Evolutionary conservation across 2,888 invertebrate genomes (phyloP).

Genomic region (Gryllus longicercus): DNA sequence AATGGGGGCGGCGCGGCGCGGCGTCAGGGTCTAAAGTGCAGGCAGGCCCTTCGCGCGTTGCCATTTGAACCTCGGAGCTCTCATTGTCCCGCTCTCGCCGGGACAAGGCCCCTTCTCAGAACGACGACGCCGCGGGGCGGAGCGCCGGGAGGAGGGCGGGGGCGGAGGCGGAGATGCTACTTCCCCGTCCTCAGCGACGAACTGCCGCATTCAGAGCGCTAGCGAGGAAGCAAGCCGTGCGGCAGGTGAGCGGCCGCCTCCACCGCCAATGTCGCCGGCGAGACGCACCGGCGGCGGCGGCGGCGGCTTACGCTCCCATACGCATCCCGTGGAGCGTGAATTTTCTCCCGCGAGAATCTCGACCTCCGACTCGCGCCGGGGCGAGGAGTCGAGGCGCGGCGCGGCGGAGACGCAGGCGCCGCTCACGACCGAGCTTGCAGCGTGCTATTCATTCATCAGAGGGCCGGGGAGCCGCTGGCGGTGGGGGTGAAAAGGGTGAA

Average conservation of each 20-base stretch:
- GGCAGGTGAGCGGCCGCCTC: not conserved
- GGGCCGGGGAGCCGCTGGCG: not conserved
- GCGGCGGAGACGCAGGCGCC: not conserved
- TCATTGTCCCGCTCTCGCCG: too few relatives aligned
- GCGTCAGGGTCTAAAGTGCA: too few relatives aligned
- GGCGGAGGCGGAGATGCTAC: too few relatives aligned
- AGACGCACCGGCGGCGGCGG: not conserved
- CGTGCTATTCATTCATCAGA: not conserved
- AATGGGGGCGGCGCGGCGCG: too few relatives aligned
- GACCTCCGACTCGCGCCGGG: not conserved
- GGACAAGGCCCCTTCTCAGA: not conserved
- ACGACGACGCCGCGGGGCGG: not conserved
- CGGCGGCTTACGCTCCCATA: conserved; percentile 3
- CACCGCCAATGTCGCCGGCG: not conserved
- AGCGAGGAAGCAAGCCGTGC: not conserved
- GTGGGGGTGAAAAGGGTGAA: not conserved
- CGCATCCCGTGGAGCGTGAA: conserved; percentile 34
- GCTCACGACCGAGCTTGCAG: not conserved
- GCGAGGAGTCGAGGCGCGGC: not conserved
- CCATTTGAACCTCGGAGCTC: too few relatives aligned
- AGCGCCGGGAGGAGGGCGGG: not conserved
- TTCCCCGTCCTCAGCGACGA: too few relatives aligned
- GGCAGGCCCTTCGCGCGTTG: too few relatives aligned
- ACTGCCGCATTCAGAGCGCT: not conserved
- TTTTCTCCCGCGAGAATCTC: conserved; percentile 11